These are phyloP conservation scores for Progne subis DNA, from an alignment of 2,113 vertebrate species.

Conservation along the genomic window DNA sequence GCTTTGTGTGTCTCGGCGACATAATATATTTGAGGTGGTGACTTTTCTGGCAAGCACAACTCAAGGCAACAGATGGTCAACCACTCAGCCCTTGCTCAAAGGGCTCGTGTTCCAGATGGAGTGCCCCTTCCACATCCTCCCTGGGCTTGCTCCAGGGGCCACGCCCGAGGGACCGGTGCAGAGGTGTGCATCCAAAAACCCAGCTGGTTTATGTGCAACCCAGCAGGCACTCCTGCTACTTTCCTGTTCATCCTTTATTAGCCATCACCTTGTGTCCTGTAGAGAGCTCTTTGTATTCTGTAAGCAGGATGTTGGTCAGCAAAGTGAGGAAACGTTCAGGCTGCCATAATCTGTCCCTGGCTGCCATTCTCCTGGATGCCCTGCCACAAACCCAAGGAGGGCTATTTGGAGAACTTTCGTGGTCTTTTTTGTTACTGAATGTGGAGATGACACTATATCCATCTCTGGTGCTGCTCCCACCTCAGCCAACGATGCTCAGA, in stretches of 20 bases:
- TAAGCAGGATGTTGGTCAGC: not conserved
- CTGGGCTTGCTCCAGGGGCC: not conserved
- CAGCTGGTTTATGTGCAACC: not conserved
- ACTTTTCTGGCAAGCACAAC: not conserved
- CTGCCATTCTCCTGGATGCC: not conserved
- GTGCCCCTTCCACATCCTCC: not conserved
- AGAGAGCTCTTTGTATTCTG: not conserved
- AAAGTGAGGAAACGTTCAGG: not conserved
- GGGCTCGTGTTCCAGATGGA: not conserved
- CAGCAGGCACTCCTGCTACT: not conserved
- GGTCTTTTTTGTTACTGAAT: not conserved
- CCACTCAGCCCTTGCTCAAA: not conserved
- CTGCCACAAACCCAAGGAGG: not conserved
- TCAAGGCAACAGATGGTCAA: not conserved
- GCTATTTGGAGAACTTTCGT: not conserved
- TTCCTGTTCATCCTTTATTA: not conserved
- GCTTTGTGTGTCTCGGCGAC: too few species aligned
- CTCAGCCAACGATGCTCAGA: rapidly evolving
- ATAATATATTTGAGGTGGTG: not conserved
- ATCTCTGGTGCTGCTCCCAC: not conserved
- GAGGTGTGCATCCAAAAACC: rapidly evolving
- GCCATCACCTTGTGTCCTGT: not conserved
- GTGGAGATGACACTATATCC: not conserved
- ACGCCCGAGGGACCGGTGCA: not conserved
- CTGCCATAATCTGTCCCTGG: not conserved